Percentiles rank a stretch among this genome's conserved stretches.
phyloP scores from a whole-genome alignment of 2,888 invertebrate species.

The Autographa gamma region DNA sequence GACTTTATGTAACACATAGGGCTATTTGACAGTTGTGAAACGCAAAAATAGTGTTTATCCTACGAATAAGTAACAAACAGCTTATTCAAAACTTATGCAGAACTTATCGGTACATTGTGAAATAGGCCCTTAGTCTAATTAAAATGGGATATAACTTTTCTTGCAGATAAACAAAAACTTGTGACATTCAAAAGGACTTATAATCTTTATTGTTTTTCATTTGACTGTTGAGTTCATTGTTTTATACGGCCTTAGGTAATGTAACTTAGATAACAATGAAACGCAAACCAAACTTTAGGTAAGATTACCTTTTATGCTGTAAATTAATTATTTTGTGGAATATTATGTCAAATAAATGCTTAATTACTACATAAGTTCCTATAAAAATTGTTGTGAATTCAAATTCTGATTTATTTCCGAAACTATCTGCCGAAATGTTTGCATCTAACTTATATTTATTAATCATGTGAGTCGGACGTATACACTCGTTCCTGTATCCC shows the following conservation, averaged over 20 bases:
- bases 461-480: constrained; percentile 8
- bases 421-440: neutral
- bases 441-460: neutral
- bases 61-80: too few species aligned
- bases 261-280: too few species aligned
- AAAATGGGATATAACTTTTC: neutral
- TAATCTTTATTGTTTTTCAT: neutral
- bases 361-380: neutral
- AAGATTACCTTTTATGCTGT: too few species aligned
- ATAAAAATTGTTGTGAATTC: neutral
- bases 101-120: too few species aligned
- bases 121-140: too few species aligned
- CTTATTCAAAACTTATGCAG: too few species aligned
- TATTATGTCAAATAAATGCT: too few species aligned
- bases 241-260: neutral
- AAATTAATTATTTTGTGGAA: too few species aligned
- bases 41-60: too few species aligned
- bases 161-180: constrained; percentile 3
- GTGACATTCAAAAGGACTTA: neutral
- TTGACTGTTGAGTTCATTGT: neutral
- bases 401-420: neutral
- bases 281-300: too few species aligned
- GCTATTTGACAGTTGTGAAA: too few species aligned
- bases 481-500: constrained; percentile 15
- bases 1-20: too few species aligned